These are phyloP conservation scores for Pelvicachromis taeniatus DNA, from an alignment of 2,113 vertebrate genomes.

Conservation along the genomic window DNA sequence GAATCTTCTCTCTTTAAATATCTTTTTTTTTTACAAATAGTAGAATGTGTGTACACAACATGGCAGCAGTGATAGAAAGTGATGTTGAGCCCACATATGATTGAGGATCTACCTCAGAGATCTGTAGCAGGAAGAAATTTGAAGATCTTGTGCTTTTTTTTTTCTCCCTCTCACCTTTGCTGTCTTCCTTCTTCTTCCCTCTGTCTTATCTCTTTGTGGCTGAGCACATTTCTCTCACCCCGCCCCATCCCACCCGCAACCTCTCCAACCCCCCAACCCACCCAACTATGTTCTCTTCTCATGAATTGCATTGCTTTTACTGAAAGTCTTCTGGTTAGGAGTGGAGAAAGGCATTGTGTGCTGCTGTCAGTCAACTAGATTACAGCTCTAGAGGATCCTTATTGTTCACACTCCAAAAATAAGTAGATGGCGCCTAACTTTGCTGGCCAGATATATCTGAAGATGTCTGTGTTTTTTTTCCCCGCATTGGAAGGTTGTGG, in stretches of 20 bases:
- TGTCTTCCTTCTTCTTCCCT: constrained; percentile 50
- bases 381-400: constrained; percentile 50
- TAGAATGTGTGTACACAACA: not conserved
- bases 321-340: constrained; percentile 48
- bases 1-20: not conserved
- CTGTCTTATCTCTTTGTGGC: constrained; percentile 47
- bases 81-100: not conserved
- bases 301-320: constrained; percentile 56
- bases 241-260: not conserved
- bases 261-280: not conserved
- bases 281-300: constrained; percentile 33
- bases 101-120: constrained; percentile 4
- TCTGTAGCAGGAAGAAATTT: constrained; percentile 31
- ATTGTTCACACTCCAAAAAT: constrained; percentile 58
- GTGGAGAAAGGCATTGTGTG: constrained; percentile 48
- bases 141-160: constrained; percentile 22
- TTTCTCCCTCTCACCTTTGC: not conserved
- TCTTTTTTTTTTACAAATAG: constrained; percentile 7
- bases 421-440: constrained; percentile 45
- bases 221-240: constrained; percentile 49
- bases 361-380: constrained; percentile 70
- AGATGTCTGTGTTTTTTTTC: constrained; percentile 14
- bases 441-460: constrained; percentile 41
- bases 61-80: constrained; percentile 4
- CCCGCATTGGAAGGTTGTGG: not conserved